A percentile compares a stretch with the other conserved stretches of the same genome.
Conservation (phyloP, 2,888 invertebrate species). For the Agrochola lychnidis region DNA sequence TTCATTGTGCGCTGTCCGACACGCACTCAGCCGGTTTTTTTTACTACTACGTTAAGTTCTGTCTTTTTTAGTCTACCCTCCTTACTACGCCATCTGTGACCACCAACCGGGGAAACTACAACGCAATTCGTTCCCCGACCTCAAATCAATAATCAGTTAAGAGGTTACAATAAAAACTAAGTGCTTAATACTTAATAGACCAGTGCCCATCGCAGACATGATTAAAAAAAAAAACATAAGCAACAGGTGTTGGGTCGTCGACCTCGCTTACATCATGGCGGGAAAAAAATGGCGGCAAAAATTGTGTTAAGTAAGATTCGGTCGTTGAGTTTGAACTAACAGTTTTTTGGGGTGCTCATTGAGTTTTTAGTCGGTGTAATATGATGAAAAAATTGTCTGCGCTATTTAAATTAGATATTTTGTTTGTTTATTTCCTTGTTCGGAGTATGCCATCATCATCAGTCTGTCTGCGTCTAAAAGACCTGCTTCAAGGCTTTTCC, state of each 20-base stretch:
- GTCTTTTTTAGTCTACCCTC: constrained; percentile 12
- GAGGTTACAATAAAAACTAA: constrained; percentile 80
- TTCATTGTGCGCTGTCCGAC: too few species aligned
- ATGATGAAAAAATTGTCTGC: constrained; percentile 54
- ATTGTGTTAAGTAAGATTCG: constrained; percentile 73
- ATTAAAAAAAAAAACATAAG: constrained; percentile 71
- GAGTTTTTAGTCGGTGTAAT: constrained; percentile 64
- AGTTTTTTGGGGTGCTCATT: constrained; percentile 73
- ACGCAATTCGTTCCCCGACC: constrained; percentile 60
- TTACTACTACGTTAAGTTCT: neutral
- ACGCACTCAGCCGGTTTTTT: too few species aligned
- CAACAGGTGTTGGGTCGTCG: constrained; percentile 78
- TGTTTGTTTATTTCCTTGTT: constrained; percentile 56
- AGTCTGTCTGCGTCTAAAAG: constrained; percentile 50
- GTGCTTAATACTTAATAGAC: constrained; percentile 83
- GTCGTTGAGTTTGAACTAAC: constrained; percentile 73
- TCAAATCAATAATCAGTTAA: constrained; percentile 83
- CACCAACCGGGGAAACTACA: constrained; percentile 47
- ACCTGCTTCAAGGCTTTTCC: constrained; percentile 52
- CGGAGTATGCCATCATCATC: constrained; percentile 51
- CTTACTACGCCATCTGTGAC: constrained; percentile 31
- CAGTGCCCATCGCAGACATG: constrained; percentile 76
- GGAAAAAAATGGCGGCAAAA: constrained; percentile 81
- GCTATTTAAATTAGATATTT: constrained; percentile 50
- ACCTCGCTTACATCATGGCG: constrained; percentile 81